Evolutionary conservation across 2,888 invertebrate species (phyloP), one percentile per base, ranked within the genome.

Genomic region (Ferrisia virgata): DNA sequence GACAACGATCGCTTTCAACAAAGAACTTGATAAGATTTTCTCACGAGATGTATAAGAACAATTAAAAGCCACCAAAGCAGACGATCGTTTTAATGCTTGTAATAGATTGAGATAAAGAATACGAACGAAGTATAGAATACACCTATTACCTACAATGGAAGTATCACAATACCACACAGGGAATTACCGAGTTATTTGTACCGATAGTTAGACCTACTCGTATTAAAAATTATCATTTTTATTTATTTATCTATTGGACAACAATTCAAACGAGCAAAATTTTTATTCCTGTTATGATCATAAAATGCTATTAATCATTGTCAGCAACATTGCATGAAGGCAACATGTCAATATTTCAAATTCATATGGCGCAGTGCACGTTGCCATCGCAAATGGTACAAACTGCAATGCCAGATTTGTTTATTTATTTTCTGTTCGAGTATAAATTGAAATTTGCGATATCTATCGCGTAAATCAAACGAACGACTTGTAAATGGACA

Each of bases 311-410:
- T 76, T 76, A 28, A 76, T 76, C 72, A 36, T 36, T 36, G 72
- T 76, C 72, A 18, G 11, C 36, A 15, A 18, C 18, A 6, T 18
- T 36, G 28, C 3, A 18, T 13, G 72, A 76, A 76, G 72, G 72
- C 36, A 28, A 36, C 72, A 36, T 36, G 72, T 76, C 18, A 76
- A 76, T 76, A 76, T 76, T 76, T 76, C 9, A 76, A 76, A 64
- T 64, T 25, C 64, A 25, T 28, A 18, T 53, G 18, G n/a, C 47
- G 8, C 11, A 69, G 13, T 69, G 11, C 69, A 31, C 69, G 53
- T 53, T 2, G 2, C 2, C 53, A 2, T 53, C 18, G 28, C 28
- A 13, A 43, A 43, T 43, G 8, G 8, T 43, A 25, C 64, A 28
- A 64, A 25, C n/a, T n/a, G n/a, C n/a, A n/a, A n/a, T n/a, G 64